Evolutionary conservation across 1,140 invertebrate genomes (phyloP), one percentile per base, ranked within the genome.

Genomic region (Eriosoma lanigerum): DNA sequence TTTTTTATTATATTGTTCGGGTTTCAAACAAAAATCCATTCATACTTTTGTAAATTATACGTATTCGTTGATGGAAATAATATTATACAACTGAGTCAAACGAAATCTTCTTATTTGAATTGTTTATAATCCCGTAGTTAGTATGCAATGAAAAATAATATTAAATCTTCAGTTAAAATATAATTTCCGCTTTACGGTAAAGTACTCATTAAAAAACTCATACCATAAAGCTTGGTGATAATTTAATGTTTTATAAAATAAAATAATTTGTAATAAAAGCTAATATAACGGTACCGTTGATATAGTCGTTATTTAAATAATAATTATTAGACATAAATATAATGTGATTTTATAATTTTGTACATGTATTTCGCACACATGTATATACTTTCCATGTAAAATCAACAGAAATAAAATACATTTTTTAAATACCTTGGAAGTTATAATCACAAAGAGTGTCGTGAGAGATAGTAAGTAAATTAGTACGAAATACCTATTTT

Each of bases 91-190:
- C n/a, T 6, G n/a, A 52, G 50, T 52, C 15, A 52, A 56, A 56
- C 52, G 52, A 56, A 56, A 56, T 56, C 52, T 56, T 56, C 52
- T 56, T 56, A 56, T 56, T 56, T 56, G 52, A 56, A 56, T 56
- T 21, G 52, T 56, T 56, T 56, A 4, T 6, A 56, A 56, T 56
- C 52, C 52, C 52, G 52, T 56, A 56, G 52, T 56, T 56, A 56
- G n/a, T 1, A 8, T 56, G 6, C 5, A 56, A 21, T 56, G n/a
- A 56, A 48, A 9, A 56, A 56, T 56, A 56, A 21, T n/a, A 21
- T 56, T 56, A 56, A 56, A 56, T 17, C 3, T 56, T 56, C n/a
- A 10, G n/a, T 56, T 56, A 21, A n/a, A 48, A 48, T 48, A 48
- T 15, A 12, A 15, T 48, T 48, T 48, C 10, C 13, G 46, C 13